These are phyloP conservation scores for Halcyon smyrnensis DNA, from an alignment of 2,797 vertebrate genomes.

Conservation along the genomic window DNA sequence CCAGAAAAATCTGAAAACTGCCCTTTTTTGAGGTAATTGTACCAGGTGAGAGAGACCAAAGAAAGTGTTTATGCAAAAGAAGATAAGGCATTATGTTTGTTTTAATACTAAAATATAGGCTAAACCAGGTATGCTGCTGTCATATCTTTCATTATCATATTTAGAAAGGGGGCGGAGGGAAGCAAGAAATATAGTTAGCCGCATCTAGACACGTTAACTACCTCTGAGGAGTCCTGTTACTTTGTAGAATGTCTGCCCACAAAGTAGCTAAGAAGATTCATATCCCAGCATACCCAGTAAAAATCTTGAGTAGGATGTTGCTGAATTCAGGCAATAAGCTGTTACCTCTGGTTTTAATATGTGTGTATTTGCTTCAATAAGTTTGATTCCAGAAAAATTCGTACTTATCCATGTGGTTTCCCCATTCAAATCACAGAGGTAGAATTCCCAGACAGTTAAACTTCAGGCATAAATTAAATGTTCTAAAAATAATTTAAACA, in stretches of 20 bases:
- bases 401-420: neutral
- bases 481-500: neutral
- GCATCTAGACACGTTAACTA: too few relatives aligned
- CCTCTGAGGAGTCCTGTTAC: neutral
- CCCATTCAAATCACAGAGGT: neutral
- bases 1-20: neutral
- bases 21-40: neutral
- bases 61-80: neutral
- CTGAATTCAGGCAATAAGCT: neutral
- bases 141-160: neutral
- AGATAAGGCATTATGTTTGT: neutral
- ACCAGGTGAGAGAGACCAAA: neutral
- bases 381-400: neutral
- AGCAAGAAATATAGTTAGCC: neutral
- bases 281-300: neutral
- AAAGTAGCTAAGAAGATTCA: neutral
- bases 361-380: neutral
- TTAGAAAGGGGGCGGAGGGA: neutral
- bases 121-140: neutral
- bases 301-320: neutral
- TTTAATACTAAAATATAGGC: neutral
- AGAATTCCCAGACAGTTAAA: neutral
- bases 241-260: neutral
- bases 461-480: neutral
- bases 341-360: neutral